Evolutionary conservation across 2,797 vertebrate genomes (phyloP), one percentile per base, ranked within the genome.

Genomic region (Smutsia temminckii): DNA sequence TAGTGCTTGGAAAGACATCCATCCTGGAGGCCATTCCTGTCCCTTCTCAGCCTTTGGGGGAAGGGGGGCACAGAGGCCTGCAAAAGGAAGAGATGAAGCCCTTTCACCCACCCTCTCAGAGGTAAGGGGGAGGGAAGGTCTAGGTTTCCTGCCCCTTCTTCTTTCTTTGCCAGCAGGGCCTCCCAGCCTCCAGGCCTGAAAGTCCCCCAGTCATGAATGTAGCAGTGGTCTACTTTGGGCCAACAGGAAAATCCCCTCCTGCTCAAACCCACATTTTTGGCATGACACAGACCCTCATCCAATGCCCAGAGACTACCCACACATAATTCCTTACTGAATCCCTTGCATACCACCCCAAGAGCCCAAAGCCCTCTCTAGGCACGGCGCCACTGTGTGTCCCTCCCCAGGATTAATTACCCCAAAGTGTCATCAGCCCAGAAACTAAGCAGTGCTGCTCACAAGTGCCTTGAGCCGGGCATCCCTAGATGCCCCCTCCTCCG

Each of bases 381-480:
- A 8, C 46, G 1, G 66, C 1, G 49, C 27, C 91, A 80, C 79
- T 2, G 32, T 13, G 63, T 53, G 53, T 90, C n/a, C 77, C 85
- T 91, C 61, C 80, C 89, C 69, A 57, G 59, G 59, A 69, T 37
- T 40, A 91, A 96, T 88, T 25, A 75, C 88, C 81, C 87, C 87
- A 18, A 97, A 97, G 96, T 91, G 85, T 59, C 83, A 5, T 55
- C 32, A 83, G 85, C 85, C 63, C 61, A n/a, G 90, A 80, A 97
- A 97, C 94, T 95, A 94, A 85, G 71, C 53, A 75, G 69, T 29
- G 85, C 55, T 0, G 25, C 72, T 88, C 88, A 20, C 34, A 68
- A 29, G 17, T 37, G 66, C 93, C 57, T 27, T 1, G 89, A 53
- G 29, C 53, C 17, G 1, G 51, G 61, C 55, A 81, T 42, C 89